A percentile compares a stretch with the other conserved stretches of the same genome.
Evolutionary conservation across 1,140 invertebrate genomes (phyloP).

Genomic region (Meloidogyne hapla): DNA sequence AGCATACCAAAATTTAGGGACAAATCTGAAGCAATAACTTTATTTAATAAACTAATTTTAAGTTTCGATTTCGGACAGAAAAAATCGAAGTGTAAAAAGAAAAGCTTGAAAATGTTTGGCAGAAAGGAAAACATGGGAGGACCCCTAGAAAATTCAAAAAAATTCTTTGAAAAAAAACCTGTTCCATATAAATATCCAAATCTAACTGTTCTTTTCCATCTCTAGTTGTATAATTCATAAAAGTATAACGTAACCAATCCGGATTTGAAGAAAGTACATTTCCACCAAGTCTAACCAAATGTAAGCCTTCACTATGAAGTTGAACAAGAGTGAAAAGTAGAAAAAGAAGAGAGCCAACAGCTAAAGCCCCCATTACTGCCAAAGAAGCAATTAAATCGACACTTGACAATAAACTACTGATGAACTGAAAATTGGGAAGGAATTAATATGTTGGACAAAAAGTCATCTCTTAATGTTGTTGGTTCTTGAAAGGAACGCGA

Average conservation of each 20-base stretch:
- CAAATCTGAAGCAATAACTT: too few relatives aligned
- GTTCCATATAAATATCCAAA: constrained; percentile 61
- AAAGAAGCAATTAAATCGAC: constrained; percentile 68
- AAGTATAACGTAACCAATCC: constrained; percentile 53
- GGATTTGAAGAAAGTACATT: constrained; percentile 73
- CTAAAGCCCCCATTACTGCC: constrained; percentile 67
- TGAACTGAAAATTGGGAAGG: constrained; percentile 66
- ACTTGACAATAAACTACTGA: constrained; percentile 64
- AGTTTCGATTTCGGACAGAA: too few relatives aligned
- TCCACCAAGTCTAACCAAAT: constrained; percentile 81
- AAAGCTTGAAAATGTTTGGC: too few relatives aligned
- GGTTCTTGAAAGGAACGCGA: too few relatives aligned
- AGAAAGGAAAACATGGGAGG: too few relatives aligned
- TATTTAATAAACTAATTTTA: too few relatives aligned
- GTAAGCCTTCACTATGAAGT: constrained; percentile 91
- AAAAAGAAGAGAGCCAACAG: constrained; percentile 66
- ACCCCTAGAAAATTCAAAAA: too few relatives aligned
- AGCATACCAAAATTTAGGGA: too few relatives aligned
- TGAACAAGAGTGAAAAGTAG: constrained; percentile 67
- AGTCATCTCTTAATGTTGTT: too few relatives aligned
- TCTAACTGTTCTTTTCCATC: constrained; percentile 54
- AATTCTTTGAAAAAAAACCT: constrained; percentile 37
- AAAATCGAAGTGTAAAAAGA: too few relatives aligned
- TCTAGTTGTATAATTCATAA: constrained; percentile 60
- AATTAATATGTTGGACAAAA: too few relatives aligned